Conservation (phyloP, 1,140 invertebrate genomes). For the Danaus melanippus region DNA sequence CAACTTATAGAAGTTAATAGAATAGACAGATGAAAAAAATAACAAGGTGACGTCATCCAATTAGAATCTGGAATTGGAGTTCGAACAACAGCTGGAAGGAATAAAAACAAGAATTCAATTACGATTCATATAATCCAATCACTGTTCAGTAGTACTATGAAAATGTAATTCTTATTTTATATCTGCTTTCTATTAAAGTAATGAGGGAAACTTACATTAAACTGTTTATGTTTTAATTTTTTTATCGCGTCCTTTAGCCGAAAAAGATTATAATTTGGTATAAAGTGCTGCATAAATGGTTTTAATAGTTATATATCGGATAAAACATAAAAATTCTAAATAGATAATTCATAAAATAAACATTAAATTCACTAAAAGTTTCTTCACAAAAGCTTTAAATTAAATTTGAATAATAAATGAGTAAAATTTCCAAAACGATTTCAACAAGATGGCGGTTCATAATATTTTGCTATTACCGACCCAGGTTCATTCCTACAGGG, state of each 20-base stretch:
- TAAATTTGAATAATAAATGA: no score
- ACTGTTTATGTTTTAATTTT: constrained; percentile 5
- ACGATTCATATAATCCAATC: constrained; percentile 29
- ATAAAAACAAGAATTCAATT: constrained; percentile 29
- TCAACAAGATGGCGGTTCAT: constrained; percentile 10
- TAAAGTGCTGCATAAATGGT: no score
- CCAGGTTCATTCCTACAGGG: constrained; percentile 11
- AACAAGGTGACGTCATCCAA: constrained; percentile 18
- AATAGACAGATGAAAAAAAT: constrained; percentile 5
- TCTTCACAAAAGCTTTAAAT: no score
- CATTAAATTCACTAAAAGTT: no score
- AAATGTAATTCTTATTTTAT: constrained; percentile 24
- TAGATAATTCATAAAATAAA: no score
- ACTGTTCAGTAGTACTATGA: constrained; percentile 17
- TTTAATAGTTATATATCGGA: no score
- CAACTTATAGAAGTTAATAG: neutral
- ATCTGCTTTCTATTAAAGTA: constrained; percentile 11
- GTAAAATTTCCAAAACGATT: constrained; percentile 2
- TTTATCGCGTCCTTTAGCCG: no score
- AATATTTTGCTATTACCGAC: constrained; percentile 18
- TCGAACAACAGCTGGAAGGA: constrained; percentile 21
- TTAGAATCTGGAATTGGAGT: constrained; percentile 16
- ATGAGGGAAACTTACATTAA: neutral
- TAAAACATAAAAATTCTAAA: no score
- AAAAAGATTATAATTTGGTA: no score